These are phyloP conservation scores for Cephus cinctus DNA, from an alignment of 1,140 invertebrate species.

Conservation along the genomic window DNA sequence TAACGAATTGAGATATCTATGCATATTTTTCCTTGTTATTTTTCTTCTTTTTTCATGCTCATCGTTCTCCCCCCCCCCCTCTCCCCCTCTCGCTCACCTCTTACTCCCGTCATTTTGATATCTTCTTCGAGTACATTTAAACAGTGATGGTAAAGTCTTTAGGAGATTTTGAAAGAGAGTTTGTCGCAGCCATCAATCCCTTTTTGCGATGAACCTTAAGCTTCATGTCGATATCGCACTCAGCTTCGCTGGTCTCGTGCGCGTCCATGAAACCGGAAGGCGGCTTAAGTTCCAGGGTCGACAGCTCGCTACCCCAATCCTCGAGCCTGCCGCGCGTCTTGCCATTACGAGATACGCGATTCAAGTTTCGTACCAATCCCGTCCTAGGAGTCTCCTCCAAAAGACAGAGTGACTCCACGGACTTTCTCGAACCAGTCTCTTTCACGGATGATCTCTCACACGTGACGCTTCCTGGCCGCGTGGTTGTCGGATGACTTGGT, in stretches of 20 bases:
- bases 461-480: slow-evolving; percentile 13
- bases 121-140: slow-evolving; percentile 49
- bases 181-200: slow-evolving; percentile 31
- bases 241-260: slow-evolving; percentile 54
- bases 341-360: too few relatives aligned
- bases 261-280: slow-evolving; percentile 51
- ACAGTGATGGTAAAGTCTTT: slow-evolving; percentile 55
- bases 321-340: slow-evolving; percentile 32
- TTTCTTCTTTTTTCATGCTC: slow-evolving; percentile 9
- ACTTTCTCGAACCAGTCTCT: slow-evolving; percentile 36
- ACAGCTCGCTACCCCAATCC: slow-evolving; percentile 47
- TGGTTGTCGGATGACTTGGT: slow-evolving; percentile 32
- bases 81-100: too few relatives aligned
- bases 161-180: slow-evolving; percentile 49
- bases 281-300: slow-evolving; percentile 50
- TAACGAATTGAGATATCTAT: slow-evolving; percentile 12
- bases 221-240: slow-evolving; percentile 54
- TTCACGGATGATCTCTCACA: slow-evolving; percentile 15
- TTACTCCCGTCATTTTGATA: slow-evolving; percentile 23
- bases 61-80: background rate
- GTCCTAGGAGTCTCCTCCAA: too few relatives aligned
- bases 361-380: too few relatives aligned
- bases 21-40: slow-evolving; percentile 3
- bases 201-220: slow-evolving; percentile 43
- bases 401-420: slow-evolving; percentile 44